phyloP scores from a whole-genome alignment of 1,140 invertebrate species.

The Dysdera silvatica region DNA sequence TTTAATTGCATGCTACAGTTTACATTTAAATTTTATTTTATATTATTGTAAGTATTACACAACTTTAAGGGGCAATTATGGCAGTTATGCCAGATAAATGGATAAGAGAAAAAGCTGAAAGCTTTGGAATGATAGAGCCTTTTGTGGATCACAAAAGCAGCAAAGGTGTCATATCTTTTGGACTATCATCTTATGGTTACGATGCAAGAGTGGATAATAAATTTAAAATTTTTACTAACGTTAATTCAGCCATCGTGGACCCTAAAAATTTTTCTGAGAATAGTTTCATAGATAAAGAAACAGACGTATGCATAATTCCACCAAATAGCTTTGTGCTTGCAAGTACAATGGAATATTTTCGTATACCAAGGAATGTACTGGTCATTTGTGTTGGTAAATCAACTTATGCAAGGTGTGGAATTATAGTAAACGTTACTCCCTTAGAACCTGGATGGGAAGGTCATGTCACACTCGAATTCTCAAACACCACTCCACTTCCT shows the following conservation, averaged over 20 bases:
- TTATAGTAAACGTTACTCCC: constrained; percentile 15
- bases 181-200: background rate
- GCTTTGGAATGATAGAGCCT: background rate
- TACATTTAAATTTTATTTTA: too few relatives aligned
- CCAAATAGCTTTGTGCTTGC: constrained; percentile 12
- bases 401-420: constrained; percentile 13
- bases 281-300: background rate
- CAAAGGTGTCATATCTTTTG: background rate
- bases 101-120: background rate
- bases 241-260: constrained; percentile 1
- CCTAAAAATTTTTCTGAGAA: background rate
- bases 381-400: constrained; percentile 7
- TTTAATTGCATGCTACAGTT: too few relatives aligned
- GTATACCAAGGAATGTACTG: constrained; percentile 4
- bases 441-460: constrained; percentile 17
- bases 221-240: constrained; percentile 7
- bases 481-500: constrained; percentile 9
- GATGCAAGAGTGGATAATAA: background rate
- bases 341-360: constrained; percentile 8
- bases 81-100: background rate
- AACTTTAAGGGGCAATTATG: too few relatives aligned
- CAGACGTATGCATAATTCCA: constrained; percentile 14
- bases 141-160: background rate
- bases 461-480: constrained; percentile 8
- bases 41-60: too few relatives aligned